Evolutionary conservation across 2,888 invertebrate species (phyloP), one percentile per base, ranked within the genome.

Genomic region (Acanthoscelides obtectus): DNA sequence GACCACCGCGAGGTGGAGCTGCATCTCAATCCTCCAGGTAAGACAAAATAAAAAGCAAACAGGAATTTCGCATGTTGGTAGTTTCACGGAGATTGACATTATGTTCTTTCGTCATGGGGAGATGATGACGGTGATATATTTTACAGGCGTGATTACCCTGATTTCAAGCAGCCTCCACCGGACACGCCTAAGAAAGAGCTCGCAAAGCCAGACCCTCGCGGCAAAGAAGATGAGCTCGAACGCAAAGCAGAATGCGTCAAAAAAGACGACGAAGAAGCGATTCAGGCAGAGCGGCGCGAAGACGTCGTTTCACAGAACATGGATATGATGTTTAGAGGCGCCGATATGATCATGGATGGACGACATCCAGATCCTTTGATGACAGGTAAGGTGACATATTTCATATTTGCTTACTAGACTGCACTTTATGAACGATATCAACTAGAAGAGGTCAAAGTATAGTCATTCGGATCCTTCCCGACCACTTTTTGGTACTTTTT

Each of bases 1-100:
- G 70, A 68, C 70, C 71, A 0, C 73, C 72, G 5, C 20, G 71
- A 73, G 66, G 74, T 75, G 70, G 75, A 73, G 22, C 73, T 64
- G 1, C 74, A 72, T 17, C 45, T 12, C 45, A 45, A 45, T 1
- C 45, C 17, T 45, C 45, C 45, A 45, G 45, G 45, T 45, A 45
- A 25, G 8, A n/a, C n/a, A n/a, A n/a, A n/a, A n/a, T n/a, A n/a
- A n/a, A n/a, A n/a, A n/a, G n/a, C n/a, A n/a, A n/a, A n/a, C n/a
- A n/a, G n/a, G n/a, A n/a, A n/a, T n/a, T n/a, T n/a, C n/a, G n/a
- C n/a, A n/a, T n/a, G n/a, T n/a, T n/a, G n/a, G n/a, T n/a, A n/a
- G n/a, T n/a, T n/a, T n/a, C n/a, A n/a, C n/a, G n/a, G n/a, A n/a
- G n/a, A n/a, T n/a, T n/a, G n/a, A n/a, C n/a, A n/a, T n/a, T n/a